Percentiles rank a stretch among this genome's conserved stretches.
Evolutionary conservation across 2,113 vertebrate genomes (phyloP).

Genomic region (Spea multiplicata): DNA sequence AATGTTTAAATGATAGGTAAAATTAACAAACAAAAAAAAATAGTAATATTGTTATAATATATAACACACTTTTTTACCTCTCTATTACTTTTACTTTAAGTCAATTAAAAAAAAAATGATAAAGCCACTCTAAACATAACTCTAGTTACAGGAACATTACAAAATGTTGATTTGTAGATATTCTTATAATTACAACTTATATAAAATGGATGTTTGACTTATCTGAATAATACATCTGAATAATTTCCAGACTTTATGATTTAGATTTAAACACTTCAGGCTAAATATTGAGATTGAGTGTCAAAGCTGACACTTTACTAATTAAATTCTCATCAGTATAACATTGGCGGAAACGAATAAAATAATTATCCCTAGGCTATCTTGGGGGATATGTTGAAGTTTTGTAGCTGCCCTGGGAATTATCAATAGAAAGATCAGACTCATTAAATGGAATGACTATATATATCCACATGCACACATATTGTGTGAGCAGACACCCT

Average conservation of each 20-base stretch:
- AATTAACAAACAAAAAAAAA: too few relatives aligned
- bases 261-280: conserved; percentile 13
- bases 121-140: too few relatives aligned
- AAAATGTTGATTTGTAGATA: neutral
- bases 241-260: neutral
- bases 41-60: too few relatives aligned
- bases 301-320: conserved; percentile 34
- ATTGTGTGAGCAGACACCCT: too few relatives aligned
- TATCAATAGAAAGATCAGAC: neutral
- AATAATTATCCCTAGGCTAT: conserved; percentile 17
- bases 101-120: too few relatives aligned
- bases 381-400: neutral
- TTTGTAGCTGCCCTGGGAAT: conserved; percentile 5
- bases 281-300: conserved; percentile 31
- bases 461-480: too few relatives aligned
- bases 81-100: too few relatives aligned
- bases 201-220: too few relatives aligned
- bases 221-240: neutral
- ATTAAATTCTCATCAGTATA: conserved; percentile 23
- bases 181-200: neutral
- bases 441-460: too few relatives aligned
- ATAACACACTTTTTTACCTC: too few relatives aligned
- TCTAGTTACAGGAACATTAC: too few relatives aligned
- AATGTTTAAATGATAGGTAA: too few relatives aligned
- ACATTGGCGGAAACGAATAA: neutral